Evolutionary conservation across 2,113 vertebrate species (phyloP), one percentile per base, ranked within the genome.

Genomic region (Thalassoma bifasciatum): DNA sequence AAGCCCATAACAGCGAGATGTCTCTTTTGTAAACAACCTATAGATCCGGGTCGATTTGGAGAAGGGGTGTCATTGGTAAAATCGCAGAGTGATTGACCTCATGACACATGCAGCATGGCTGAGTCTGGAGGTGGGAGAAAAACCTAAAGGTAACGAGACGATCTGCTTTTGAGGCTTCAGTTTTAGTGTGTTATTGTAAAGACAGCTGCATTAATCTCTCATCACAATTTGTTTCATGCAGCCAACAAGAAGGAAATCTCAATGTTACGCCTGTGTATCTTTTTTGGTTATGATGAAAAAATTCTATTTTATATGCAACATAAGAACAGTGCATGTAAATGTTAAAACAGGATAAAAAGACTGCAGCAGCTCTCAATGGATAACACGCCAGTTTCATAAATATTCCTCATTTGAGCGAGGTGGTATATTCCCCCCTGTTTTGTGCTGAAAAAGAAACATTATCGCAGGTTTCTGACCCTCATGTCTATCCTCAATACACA

Each of bases 11-110:
- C 19, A 58, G 65, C 30, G 51, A 70, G 21, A 72, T 38, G 54
- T 56, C 52, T 75, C 62, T 75, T 72, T 66, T 36, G 26, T 21
- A 37, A 80, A 82, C 49, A 73, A 64, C 30, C 47, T 77, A 77
- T 79, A 72, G 81, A 84, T 76, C 58, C 24, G 2, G 61, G 47
- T 61, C 56, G 58, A 58, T 79, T 84, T 73, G 38, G 36, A 69
- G 7, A 36, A 37, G 64, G 30, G 5, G 30, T 24, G 63, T 54
- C 65, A 80, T 75, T 83, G 66, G 36, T 56, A 34, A 62, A 63
- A 71, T 81, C 57, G 78, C 42, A 17, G 66, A 77, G 49, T n/a
- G 60, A 22, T 40, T 81, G 47, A 80, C 73, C 77, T 75, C n/a
- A 2, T 65, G 75, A 61, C 53, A 77, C n/a, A 38, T 4, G 8